phyloP scores from a whole-genome alignment of 2,888 invertebrate genomes.

The Nomada goodeniana region DNA sequence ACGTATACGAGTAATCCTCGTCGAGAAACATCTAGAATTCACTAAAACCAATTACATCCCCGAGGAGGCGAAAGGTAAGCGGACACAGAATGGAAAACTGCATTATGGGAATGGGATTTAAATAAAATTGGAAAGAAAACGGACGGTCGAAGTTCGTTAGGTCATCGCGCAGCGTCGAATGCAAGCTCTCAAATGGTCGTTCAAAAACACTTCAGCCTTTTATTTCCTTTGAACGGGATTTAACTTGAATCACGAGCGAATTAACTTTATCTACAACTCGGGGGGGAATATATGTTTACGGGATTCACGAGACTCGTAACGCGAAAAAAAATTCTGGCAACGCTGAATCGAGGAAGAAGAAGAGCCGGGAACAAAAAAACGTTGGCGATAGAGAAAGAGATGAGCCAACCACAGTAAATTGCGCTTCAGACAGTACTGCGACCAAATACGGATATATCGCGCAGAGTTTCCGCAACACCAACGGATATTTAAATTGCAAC shows the following conservation, averaged over 20 bases:
- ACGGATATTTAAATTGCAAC: conserved; percentile 16
- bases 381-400: not conserved
- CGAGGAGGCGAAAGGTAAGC: not conserved
- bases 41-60: no score
- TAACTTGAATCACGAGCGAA: not conserved
- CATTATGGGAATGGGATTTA: not conserved
- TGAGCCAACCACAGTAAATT: not conserved
- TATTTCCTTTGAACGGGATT: not conserved
- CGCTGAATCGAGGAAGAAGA: not conserved
- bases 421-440: no score
- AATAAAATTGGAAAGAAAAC: conserved; percentile 7
- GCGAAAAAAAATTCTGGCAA: not conserved
- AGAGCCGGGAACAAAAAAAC: no score
- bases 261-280: not conserved
- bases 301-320: not conserved
- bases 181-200: not conserved
- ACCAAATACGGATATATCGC: not conserved
- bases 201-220: not conserved
- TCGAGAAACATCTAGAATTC: no score
- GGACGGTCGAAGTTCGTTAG: not conserved
- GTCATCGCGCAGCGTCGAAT: not conserved
- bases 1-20: no score
- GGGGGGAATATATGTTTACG: not conserved
- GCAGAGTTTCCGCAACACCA: not conserved
- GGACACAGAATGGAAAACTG: not conserved